Base-by-base conservation (phyloP, 2,888 invertebrate genomes). In the Heteromurus nitidus region DNA sequence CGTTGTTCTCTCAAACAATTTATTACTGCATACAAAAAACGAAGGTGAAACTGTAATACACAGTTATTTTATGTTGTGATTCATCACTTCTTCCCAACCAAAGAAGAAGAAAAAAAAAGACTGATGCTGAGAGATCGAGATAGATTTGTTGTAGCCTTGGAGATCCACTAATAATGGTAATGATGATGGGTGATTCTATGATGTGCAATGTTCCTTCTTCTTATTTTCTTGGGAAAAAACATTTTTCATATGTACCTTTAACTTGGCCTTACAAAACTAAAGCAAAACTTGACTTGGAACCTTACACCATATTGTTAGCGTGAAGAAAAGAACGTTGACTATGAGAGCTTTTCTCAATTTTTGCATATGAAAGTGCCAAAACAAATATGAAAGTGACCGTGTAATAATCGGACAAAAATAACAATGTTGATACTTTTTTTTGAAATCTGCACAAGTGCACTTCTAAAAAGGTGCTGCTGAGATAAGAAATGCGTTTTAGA, bases 121-220 rank as follows among this genome's bases (percentile, higher is more conserved):
- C n/a, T 47, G 11, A 16, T 47, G n/a, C n/a, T 47, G 47, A 16
- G 47, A 47, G n/a, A 47, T n/a, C n/a, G 3, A n/a, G 47, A n/a
- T 47, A 13, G 11, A 13, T 47, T 5, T 3, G 47, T 11, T 47
- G 47, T 47, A 47, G 47, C 47, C 47, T 47, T 47, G 47, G 47
- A 47, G 16, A 3, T 47, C 47, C 47, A 47, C n/a, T n/a, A n/a
- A 47, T 47, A 47, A 47, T 47, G 47, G 47, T n/a, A n/a, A 47
- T 47, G n/a, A 47, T 47, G 47, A n/a, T 47, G 47, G 47, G n/a
- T 47, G 47, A 47, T 47, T 47, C 47, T 47, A 47, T n/a, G n/a
- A n/a, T n/a, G n/a, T n/a, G n/a, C n/a, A n/a, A n/a, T n/a, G n/a
- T n/a, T n/a, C n/a, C n/a, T n/a, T n/a, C n/a, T 47, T 47, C 11